Percentiles rank a stretch among this genome's conserved stretches.
Evolutionary conservation across 2,888 invertebrate species (phyloP).

Genomic region (Volucella zonaria): DNA sequence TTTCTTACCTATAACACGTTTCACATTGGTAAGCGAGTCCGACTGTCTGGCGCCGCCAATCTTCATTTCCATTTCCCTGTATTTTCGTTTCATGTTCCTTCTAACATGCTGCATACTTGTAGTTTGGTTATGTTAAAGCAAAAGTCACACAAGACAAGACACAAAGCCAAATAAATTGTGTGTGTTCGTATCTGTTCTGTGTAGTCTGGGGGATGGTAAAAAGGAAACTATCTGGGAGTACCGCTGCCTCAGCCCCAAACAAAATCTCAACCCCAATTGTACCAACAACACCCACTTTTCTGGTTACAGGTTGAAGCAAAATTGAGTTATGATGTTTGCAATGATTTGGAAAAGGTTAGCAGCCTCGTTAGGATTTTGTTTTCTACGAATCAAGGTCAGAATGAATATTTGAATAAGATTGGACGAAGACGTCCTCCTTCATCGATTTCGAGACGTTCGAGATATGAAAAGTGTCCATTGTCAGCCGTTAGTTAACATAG

Average conservation of each 20-base stretch:
- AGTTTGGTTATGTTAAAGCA: conserved; percentile 47
- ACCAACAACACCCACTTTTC: conserved; percentile 45
- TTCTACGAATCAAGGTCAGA: conserved; percentile 20
- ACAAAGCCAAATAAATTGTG: conserved; percentile 10
- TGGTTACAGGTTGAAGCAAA: conserved; percentile 47
- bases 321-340: conserved; percentile 57
- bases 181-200: conserved; percentile 5
- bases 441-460: conserved; percentile 6
- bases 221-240: not conserved
- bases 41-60: conserved; percentile 70
- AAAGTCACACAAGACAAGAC: conserved; percentile 47
- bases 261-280: too few relatives aligned
- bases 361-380: conserved; percentile 8
- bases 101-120: conserved; percentile 60
- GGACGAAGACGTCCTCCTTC: not conserved
- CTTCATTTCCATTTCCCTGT: conserved; percentile 61
- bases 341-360: conserved; percentile 57
- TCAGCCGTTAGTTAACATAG: too few relatives aligned
- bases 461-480: not conserved
- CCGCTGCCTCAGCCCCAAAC: too few relatives aligned
- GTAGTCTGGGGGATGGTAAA: conserved; percentile 2
- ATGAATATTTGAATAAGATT: conserved; percentile 55
- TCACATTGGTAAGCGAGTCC: conserved; percentile 68
- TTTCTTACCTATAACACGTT: conserved; percentile 73
- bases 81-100: conserved; percentile 30